Base-by-base conservation (phyloP, 2,113 vertebrate genomes). In the Corydoras sp. region DNA sequence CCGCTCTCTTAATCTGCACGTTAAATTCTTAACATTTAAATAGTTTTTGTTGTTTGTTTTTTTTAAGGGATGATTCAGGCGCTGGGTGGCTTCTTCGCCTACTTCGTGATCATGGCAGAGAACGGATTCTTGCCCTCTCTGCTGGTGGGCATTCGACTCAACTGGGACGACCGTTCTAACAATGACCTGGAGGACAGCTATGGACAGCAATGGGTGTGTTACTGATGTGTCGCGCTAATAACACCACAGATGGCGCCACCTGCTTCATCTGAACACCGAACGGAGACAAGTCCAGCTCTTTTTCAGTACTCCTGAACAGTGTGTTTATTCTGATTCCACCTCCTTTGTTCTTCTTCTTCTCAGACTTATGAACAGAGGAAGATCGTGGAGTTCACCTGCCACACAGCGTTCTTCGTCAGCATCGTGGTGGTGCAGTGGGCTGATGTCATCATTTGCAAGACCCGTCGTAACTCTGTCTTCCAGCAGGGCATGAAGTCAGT, bases 371-470 rank as follows among this genome's bases (percentile, higher is more conserved):
- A 95, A 76, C 94, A 96, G 81, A 88, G 94, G 73, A 95, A 95
- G 79, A 92, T 94, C 6, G 93, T 95, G 72, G 94, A 95, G 82
- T 96, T 93, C 85, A 95, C 92, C 0, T 95, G 93, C 77, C 93
- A 95, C 86, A 95, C 93, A 0, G 91, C 92, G 18, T 94, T 95
- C 88, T 95, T 95, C 0, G 92, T 94, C 83, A 95, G 93, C 74
- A 95, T 95, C 0, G 93, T 95, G 84, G 93, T 95, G 4, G 93
- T 95, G 54, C 93, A 95, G 85, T 95, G 93, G 93, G 93, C 93
- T 0, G 93, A 94, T 11, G 88, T 95, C 82, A 92, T 95, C 83
- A 92, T 95, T 83, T 95, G 93, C 81, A 95, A 95, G 83, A 94
- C 93, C 73, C 89, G 93, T 49, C 88, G 93, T 69, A 95, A 95